A percentile compares a stretch with the other conserved stretches of the same genome.
Conservation (phyloP, 2,888 invertebrate species). For the Drosophila subsilvestris region DNA sequence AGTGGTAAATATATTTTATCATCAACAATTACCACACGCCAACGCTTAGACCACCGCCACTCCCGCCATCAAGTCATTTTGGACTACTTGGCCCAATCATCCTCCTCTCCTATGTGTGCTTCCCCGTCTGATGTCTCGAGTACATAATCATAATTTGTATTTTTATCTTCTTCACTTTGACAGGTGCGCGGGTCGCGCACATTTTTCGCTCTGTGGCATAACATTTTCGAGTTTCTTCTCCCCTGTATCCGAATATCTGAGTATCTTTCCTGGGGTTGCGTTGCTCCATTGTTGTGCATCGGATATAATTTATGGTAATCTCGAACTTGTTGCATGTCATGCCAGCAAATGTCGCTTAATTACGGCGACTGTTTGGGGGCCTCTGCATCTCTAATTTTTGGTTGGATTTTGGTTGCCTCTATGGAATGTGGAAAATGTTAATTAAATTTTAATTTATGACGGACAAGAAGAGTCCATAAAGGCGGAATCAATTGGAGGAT, state of each 20-base stretch:
- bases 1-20: constrained; percentile 44
- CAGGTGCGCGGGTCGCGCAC: constrained; percentile 48
- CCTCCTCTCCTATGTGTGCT: constrained; percentile 44
- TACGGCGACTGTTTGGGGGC: constrained; percentile 55
- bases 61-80: constrained; percentile 10
- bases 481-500: no score
- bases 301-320: constrained; percentile 75
- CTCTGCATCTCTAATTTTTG: no score
- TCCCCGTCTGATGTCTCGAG: constrained; percentile 54
- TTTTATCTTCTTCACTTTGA: constrained; percentile 46
- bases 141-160: constrained; percentile 66
- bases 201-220: constrained; percentile 16
- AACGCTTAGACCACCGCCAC: constrained; percentile 52
- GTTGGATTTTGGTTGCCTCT: no score
- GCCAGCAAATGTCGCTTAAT: constrained; percentile 79
- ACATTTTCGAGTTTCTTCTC: neutral
- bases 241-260: neutral
- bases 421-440: constrained; percentile 65
- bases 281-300: constrained; percentile 40
- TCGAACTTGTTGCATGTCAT: constrained; percentile 72
- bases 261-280: neutral
- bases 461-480: neutral
- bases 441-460: constrained; percentile 72
- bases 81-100: constrained; percentile 16
- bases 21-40: constrained; percentile 74